Base-by-base conservation (phyloP, 2,888 invertebrate species). In the Spilarctia lutea region DNA sequence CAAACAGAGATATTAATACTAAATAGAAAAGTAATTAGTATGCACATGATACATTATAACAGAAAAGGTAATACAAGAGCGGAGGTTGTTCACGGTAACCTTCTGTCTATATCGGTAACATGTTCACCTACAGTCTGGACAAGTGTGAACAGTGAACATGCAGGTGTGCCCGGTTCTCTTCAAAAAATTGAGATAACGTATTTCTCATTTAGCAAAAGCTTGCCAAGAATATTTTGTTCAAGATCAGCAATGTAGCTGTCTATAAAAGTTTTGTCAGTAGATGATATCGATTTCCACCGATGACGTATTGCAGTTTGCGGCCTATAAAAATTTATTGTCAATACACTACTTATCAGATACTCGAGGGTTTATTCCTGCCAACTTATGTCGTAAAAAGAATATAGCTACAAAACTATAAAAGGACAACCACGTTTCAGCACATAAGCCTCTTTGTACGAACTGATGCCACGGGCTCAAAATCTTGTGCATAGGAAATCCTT, bases 61-160 rank as follows among this genome's bases (percentile, higher is more conserved):
- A 86, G 82, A 83, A 89, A 90, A 88, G 88, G 86, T 85, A 85
- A 86, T 80, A 71, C 74, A 84, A n/a, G 80, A 77, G 78, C 82
- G 87, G 87, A 91, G 90, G 91, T 90, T 89, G 85, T 79, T 78
- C 84, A 84, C 73, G 86, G 85, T 88, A 91, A 89, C 93, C 93
- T 93, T 92, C 91, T 87, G 85, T 86, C 88, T 90, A 90, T 90
- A 91, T 92, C 83, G 79, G 88, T 88, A 90, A 91, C 90, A 86
- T 65, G 90, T 91, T 91, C 87, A 91, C 91, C 90, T 91, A 91
- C 88, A 82, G 85, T 81, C 78, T 83, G 81, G 73, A 81, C 86
- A 86, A 88, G 87, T 88, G 85, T 83, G 80, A 83, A 77, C 77
- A 78, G 85, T 83, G 80, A 83, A 77, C 77, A 77, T 74, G 77